Conservation (phyloP, 2,797 vertebrate genomes). For the Alauda arvensis region DNA sequence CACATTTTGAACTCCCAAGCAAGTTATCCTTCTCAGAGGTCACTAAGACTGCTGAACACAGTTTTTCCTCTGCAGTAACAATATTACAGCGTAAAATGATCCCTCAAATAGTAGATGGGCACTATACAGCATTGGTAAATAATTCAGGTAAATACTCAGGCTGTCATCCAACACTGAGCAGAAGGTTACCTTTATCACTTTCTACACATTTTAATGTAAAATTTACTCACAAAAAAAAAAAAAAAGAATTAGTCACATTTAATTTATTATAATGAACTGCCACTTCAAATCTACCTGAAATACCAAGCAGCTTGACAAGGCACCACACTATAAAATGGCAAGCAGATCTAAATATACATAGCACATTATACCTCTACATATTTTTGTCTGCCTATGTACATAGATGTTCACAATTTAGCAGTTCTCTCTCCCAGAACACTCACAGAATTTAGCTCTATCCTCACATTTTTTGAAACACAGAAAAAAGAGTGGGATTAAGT, state of each 20-base stretch:
- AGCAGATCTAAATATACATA: background rate
- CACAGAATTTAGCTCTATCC: background rate
- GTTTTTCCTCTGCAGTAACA: constrained; percentile 32
- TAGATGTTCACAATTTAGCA: background rate
- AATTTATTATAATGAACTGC: background rate
- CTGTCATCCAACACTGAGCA: constrained; percentile 4
- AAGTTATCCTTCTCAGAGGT: constrained; percentile 46
- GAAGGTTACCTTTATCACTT: constrained; percentile 3
- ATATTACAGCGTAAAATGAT: constrained; percentile 59
- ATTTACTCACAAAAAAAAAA: constrained; percentile 15
- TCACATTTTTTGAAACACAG: background rate
- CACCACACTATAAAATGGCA: background rate
- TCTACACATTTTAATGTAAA: background rate
- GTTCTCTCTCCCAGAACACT: background rate
- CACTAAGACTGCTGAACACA: constrained; percentile 31
- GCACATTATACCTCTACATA: background rate
- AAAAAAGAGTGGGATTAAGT: background rate
- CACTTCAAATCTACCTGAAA: background rate
- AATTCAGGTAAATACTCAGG: constrained; percentile 48
- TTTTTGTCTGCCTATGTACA: background rate
- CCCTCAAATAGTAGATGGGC: constrained; percentile 35
- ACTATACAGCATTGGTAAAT: constrained; percentile 63
- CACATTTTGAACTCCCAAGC: constrained; percentile 11
- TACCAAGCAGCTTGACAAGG: background rate
- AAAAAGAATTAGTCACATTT: background rate